Conservation (phyloP, 2,888 invertebrate genomes). For the Gymnosoma rotundatum region DNA sequence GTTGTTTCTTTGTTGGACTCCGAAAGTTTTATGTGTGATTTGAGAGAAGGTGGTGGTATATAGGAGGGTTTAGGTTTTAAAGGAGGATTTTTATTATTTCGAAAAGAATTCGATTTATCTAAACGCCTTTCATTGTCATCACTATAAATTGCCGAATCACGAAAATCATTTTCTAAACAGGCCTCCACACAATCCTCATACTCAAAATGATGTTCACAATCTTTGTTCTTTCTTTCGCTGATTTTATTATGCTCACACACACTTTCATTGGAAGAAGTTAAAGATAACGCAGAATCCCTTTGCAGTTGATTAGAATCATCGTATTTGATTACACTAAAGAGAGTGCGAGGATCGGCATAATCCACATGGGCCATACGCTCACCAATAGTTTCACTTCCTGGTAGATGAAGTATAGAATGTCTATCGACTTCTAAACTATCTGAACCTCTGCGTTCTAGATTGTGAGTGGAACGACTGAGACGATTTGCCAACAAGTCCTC, state of each 20-base stretch:
- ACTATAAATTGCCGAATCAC: conserved; percentile 93
- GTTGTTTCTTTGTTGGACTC: conserved; percentile 9
- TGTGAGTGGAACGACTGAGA: conserved; percentile 66
- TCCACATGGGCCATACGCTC: conserved; percentile 94
- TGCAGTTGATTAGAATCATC: conserved; percentile 77
- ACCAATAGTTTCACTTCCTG: conserved; percentile 91
- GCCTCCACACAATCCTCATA: conserved; percentile 90
- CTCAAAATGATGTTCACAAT: conserved; percentile 84
- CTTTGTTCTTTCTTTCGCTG: conserved; percentile 48
- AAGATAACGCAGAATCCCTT: conserved; percentile 81
- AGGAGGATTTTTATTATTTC: conserved; percentile 73
- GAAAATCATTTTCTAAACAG: conserved; percentile 86
- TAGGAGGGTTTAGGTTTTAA: conserved; percentile 75
- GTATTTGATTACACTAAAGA: conserved; percentile 82
- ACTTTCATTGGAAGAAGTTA: conserved; percentile 82
- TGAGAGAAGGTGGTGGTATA: conserved; percentile 66
- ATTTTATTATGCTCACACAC: conserved; percentile 77
- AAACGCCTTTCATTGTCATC: conserved; percentile 83
- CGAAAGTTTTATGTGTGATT: conserved; percentile 52
- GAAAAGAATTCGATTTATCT: conserved; percentile 77
- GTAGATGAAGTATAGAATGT: conserved; percentile 85
- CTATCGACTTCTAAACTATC: conserved; percentile 81
- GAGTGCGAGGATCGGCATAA: conserved; percentile 90
- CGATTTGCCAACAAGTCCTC: conserved; percentile 69
- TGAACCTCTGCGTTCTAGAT: conserved; percentile 78